Conservation (phyloP, 1,140 invertebrate species). For the Samia ricini region DNA sequence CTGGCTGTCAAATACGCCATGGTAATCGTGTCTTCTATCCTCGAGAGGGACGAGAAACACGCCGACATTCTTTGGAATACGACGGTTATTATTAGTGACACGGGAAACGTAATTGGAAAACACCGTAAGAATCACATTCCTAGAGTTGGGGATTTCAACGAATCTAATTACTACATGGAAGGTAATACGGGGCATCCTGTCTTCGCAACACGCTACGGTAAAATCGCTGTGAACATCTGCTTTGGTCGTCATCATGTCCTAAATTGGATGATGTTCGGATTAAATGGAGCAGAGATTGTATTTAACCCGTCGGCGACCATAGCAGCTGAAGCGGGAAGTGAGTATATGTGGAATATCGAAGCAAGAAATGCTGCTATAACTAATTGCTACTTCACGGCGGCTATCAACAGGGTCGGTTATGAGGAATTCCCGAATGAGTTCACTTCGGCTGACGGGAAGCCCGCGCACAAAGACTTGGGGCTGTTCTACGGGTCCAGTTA, state of each 20-base stretch:
- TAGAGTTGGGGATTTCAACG: conserved; percentile 98
- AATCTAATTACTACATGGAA: conserved; percentile 99
- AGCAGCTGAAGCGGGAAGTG: conserved; percentile 83
- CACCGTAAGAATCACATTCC: conserved; percentile 99
- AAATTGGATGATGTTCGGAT: conserved; percentile 98
- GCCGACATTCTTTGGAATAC: conserved; percentile 98
- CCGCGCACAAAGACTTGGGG: conserved; percentile 95
- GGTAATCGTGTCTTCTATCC: conserved; percentile 97
- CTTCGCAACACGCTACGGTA: conserved; percentile 91
- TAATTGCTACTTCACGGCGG: conserved; percentile 96
- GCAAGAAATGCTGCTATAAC: conserved; percentile 98
- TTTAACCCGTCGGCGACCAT: conserved; percentile 99
- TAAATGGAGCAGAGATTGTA: conserved; percentile 99
- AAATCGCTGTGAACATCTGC: conserved; percentile 97
- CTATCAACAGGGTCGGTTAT: conserved; percentile 97
- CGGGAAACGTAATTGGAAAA: conserved; percentile 94
- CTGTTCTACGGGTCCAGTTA: conserved; percentile 99
- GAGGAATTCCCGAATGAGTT: conserved; percentile 88
- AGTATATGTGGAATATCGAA: conserved; percentile 98
- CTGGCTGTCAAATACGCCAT: conserved; percentile 93
- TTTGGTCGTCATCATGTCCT: conserved; percentile 98
- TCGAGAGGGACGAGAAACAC: conserved; percentile 94
- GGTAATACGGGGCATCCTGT: conserved; percentile 97
- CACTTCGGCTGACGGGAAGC: conserved; percentile 94
- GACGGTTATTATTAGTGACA: conserved; percentile 94